Percentiles rank a stretch among this genome's conserved stretches.
These are phyloP conservation scores for Craseonycteris thonglongyai DNA, from an alignment of 2,113 vertebrate species.

Conservation along the genomic window DNA sequence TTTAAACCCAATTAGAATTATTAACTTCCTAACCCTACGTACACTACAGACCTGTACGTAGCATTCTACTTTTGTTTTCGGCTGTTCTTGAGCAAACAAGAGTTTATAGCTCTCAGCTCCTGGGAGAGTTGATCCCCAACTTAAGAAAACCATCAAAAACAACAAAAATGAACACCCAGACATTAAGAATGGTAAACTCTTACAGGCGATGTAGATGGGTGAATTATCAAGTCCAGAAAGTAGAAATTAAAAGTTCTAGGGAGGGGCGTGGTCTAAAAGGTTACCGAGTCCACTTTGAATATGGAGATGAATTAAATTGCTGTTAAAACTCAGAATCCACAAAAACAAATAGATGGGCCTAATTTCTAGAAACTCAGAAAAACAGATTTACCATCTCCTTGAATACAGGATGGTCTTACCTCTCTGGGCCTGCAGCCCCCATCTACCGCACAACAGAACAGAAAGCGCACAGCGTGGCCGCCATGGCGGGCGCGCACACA, in stretches of 20 bases:
- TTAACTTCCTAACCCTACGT: neutral
- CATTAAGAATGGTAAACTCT: neutral
- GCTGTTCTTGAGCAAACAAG: neutral
- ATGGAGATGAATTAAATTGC: rapidly evolving
- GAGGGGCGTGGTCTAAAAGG: rapidly evolving
- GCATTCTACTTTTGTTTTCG: neutral
- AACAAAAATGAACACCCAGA: neutral
- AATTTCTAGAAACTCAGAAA: neutral
- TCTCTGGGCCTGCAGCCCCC: neutral
- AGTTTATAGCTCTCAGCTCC: neutral
- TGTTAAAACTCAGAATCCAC: too few relatives aligned
- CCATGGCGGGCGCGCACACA: neutral
- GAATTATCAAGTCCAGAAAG: neutral
- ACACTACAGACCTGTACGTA: neutral
- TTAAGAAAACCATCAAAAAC: neutral
- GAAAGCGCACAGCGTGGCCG: neutral
- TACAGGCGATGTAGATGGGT: neutral
- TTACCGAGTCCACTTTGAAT: neutral
- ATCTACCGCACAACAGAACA: neutral
- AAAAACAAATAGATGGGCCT: neutral
- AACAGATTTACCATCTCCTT: neutral
- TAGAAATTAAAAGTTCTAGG: neutral
- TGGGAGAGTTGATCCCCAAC: neutral
- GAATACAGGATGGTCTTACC: neutral
- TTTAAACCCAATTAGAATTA: neutral